Conservation (phyloP, 2,888 invertebrate species). For the Pristionchus entomophagus region DNA sequence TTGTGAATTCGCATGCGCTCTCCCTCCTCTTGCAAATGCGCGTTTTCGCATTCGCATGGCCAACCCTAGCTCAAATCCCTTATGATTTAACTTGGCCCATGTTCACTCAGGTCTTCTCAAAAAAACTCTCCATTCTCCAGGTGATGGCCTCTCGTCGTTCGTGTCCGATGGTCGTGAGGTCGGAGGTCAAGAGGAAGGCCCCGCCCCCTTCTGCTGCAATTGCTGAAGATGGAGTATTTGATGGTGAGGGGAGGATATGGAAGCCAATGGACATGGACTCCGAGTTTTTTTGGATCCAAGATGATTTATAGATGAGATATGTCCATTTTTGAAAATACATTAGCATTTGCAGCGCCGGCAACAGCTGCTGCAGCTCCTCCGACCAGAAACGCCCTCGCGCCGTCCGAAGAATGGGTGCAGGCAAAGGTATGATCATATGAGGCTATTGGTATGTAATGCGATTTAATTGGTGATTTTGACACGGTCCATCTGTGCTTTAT, state of each 20-base stretch:
- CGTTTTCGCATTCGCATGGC: too few species aligned
- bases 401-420: constrained; percentile 42
- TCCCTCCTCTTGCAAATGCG: too few species aligned
- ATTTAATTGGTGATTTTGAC: too few species aligned
- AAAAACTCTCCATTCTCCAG: neutral
- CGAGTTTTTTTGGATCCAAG: too few species aligned
- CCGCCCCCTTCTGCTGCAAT: neutral
- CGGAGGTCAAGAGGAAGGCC: neutral
- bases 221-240: neutral
- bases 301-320: too few species aligned
- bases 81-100: too few species aligned
- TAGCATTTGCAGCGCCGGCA: neutral
- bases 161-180: constrained; percentile 7
- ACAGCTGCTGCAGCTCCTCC: neutral
- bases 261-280: too few species aligned
- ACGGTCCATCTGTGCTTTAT: too few species aligned
- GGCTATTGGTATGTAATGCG: too few species aligned
- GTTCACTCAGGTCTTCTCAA: neutral
- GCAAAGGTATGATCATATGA: constrained; percentile 16
- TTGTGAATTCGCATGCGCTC: too few species aligned
- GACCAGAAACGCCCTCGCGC: neutral
- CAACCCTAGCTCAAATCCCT: too few species aligned
- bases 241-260: neutral
- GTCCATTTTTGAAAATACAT: too few species aligned
- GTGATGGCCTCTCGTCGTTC: constrained; percentile 20